Conservation (phyloP, 2,797 vertebrate genomes). For the Danio choprae region DNA sequence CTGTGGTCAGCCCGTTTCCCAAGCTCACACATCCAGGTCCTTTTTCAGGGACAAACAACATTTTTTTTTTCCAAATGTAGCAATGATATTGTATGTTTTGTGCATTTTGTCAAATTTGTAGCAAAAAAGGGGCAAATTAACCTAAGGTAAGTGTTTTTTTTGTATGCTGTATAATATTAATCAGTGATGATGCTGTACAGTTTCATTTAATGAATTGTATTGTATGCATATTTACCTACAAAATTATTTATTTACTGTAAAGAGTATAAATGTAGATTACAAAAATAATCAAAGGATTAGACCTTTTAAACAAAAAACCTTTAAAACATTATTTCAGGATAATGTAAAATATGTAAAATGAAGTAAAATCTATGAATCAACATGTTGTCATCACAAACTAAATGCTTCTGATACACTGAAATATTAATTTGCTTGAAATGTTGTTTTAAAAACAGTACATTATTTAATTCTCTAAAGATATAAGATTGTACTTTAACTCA, state of each 20-base stretch:
- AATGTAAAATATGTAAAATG: neutral
- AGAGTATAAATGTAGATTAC: neutral
- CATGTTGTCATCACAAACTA: neutral
- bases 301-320: too few species aligned
- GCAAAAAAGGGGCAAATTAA: conserved; percentile 45
- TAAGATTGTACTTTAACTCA: too few species aligned
- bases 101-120: conserved; percentile 38
- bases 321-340: neutral
- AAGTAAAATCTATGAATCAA: neutral
- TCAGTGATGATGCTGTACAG: neutral
- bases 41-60: conserved; percentile 47
- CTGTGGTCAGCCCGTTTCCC: conserved; percentile 65
- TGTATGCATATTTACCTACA: conserved; percentile 1
- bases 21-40: conserved; percentile 42
- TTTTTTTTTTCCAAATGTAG: conserved; percentile 49
- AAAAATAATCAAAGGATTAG: neutral
- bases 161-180: neutral
- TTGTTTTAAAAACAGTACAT: neutral
- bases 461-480: neutral
- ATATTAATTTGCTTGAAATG: neutral
- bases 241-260: neutral
- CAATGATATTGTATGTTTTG: conserved; percentile 48
- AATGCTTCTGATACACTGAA: neutral
- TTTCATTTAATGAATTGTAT: neutral
- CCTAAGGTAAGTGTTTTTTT: conserved; percentile 53